Evolutionary conservation across 2,888 invertebrate genomes (phyloP), one percentile per base, ranked within the genome.

Genomic region (Aleiodes alternator): DNA sequence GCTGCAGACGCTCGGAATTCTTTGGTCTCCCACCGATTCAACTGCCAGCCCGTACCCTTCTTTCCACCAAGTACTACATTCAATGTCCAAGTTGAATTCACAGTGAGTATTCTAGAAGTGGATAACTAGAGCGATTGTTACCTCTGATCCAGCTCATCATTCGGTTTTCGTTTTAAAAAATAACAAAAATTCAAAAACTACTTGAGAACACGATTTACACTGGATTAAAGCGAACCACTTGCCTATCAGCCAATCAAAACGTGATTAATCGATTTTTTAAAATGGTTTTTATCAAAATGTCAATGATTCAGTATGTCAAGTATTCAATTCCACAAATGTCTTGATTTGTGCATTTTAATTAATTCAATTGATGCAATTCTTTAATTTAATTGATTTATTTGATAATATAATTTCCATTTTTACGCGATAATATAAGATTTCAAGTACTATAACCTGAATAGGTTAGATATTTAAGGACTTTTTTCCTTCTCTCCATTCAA

Each of bases 71-170:
- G 48, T 34, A 57, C 57, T 56, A n/a, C 23, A 31, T 48, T 31
- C 23, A 38, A 38, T 12, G 57, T 51, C 55, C 50, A 50, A 64
- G 34, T 55, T 23, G 34, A 57, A 66, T 73, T 68, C 56, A 34
- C 23, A 12, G n/a, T 68, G 56, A 68, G 57, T 51, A 34, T 12
- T 55, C 34, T 71, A 38, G 34, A 68, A 68, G 14, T 34, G 68
- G 56, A 73, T 73, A 68, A 73, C 57, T 68, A 48, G 68, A 48
- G 23, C 73, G 56, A 73, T 73, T 56, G 68, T 50, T 68, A 73
- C 51, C 66, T 64, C 53, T 29, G 50, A 57, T 68, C 68, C 34
- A 12, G 23, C 56, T 34, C 61, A 61, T 29, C 31, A 66, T 59
- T 66, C 43, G 31, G 68, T 73, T 68, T 23, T 23, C 23, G 23